Evolutionary conservation across 2,797 vertebrate genomes (phyloP).

Genomic region (Tokudaia tokunoshimensis): DNA sequence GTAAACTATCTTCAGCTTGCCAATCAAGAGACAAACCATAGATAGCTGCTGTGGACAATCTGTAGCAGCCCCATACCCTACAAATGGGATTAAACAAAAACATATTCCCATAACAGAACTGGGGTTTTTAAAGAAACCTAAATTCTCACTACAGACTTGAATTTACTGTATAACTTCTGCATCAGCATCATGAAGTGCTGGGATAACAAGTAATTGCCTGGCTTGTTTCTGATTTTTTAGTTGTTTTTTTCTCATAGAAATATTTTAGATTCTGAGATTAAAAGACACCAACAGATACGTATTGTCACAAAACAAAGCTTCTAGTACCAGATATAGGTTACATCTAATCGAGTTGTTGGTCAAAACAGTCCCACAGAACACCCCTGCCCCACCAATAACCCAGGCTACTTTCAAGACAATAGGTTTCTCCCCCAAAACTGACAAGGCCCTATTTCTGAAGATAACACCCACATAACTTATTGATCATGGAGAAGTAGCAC

Average conservation of each 20-base stretch:
- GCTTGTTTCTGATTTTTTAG: background rate
- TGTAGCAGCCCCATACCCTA: too few relatives aligned
- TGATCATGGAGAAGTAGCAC: background rate
- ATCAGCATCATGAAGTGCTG: background rate
- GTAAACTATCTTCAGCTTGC: too few relatives aligned
- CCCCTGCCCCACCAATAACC: background rate
- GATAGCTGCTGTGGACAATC: too few relatives aligned
- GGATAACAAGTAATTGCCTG: background rate
- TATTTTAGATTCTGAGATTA: constrained; percentile 23
- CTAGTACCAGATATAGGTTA: background rate
- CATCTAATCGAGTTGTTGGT: background rate
- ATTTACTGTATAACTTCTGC: background rate
- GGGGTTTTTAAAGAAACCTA: too few relatives aligned
- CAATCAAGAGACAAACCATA: too few relatives aligned
- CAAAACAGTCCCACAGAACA: background rate
- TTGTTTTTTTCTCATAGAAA: background rate
- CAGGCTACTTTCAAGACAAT: background rate
- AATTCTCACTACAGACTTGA: background rate
- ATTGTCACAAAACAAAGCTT: background rate
- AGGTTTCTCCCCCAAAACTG: background rate
- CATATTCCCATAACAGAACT: too few relatives aligned
- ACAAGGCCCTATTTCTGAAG: background rate
- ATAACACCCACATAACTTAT: background rate
- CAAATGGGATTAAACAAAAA: too few relatives aligned
- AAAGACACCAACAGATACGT: background rate